Conservation (phyloP, 2,888 invertebrate genomes). For the Amiota mariae region DNA sequence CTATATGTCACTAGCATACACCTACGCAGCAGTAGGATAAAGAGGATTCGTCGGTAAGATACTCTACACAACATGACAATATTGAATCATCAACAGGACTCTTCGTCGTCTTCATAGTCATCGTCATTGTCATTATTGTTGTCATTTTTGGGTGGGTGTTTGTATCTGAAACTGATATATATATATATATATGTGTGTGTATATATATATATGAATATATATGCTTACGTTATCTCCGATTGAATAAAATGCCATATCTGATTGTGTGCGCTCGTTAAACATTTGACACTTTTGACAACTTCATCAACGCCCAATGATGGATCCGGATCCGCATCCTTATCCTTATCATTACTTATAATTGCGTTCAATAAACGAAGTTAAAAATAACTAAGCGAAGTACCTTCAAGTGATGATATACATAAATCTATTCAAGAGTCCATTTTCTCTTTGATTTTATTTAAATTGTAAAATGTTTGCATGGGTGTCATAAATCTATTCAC, state of each 20-base stretch:
- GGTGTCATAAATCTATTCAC: too few relatives aligned
- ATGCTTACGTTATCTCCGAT: not conserved
- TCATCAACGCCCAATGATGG: not conserved
- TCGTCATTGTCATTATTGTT: not conserved
- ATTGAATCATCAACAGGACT: not conserved
- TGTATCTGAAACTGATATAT: not conserved
- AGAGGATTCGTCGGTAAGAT: too few relatives aligned
- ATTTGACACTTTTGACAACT: constrained; percentile 30
- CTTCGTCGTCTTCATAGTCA: not conserved
- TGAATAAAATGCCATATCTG: not conserved
- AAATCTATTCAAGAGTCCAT: too few relatives aligned
- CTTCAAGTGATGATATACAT: too few relatives aligned
- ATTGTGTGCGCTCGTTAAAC: constrained; percentile 11
- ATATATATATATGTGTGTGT: too few relatives aligned
- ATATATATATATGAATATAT: not conserved
- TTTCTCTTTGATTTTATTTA: too few relatives aligned
- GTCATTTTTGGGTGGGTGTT: not conserved
- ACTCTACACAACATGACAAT: too few relatives aligned
- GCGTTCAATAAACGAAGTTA: constrained; percentile 20
- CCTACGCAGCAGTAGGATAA: not conserved
- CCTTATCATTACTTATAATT: not conserved
- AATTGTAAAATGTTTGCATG: too few relatives aligned
- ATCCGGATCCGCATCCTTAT: not conserved
- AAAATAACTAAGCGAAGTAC: not conserved
- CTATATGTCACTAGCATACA: not conserved